Base-by-base conservation (phyloP, 2,113 vertebrate species). In the Muntiacus muntjak region DNA sequence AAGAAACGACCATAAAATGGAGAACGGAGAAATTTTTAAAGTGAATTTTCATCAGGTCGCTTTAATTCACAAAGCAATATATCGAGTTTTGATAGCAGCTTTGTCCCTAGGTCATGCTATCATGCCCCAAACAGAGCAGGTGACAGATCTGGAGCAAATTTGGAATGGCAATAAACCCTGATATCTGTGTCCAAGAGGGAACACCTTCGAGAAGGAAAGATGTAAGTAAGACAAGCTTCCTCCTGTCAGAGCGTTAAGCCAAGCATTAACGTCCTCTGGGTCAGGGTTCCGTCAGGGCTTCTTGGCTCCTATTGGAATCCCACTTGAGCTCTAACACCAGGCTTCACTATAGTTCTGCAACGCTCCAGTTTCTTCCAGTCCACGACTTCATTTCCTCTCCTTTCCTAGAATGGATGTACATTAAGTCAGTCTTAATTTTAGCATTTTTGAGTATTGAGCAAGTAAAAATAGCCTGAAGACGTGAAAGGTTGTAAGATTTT, bases 281-380 rank as follows among this genome's bases (percentile, higher is more conserved):
- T 30, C 47, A 3, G 16, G 16, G 36, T 6, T 45, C 36, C 4
- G 1, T 9, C 2, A 11, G 9, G 2, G 9, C 16, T 21, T 30
- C 55, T 0, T 0, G 6, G 30, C 8, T 9, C 25, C 43, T 13
- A 2, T 3, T 57, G 54, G 16, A 43, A 57, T 9, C 1, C 33
- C 3, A 7, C 8, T 13, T 7, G 11, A 62, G 40, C 30, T 43
- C 13, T 25, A 6, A 21, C 9, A 30, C 1, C 11, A 10, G 55
- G 9, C 33, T 95, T 36, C 36, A 33, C 28, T 11, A 6, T 7
- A 13, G 58, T 43, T 79, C 19, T n/a, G 26, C 43, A 55, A 74
- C 0, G 7, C 10, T 19, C 11, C 4, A 6, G 3, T 8, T 58
- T 54, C 58, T 89, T 50, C 45, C 3, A 15, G 17, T 16, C 40